Evolutionary conservation across 2,797 vertebrate genomes (phyloP).

Genomic region (Crenichthys baileyi): DNA sequence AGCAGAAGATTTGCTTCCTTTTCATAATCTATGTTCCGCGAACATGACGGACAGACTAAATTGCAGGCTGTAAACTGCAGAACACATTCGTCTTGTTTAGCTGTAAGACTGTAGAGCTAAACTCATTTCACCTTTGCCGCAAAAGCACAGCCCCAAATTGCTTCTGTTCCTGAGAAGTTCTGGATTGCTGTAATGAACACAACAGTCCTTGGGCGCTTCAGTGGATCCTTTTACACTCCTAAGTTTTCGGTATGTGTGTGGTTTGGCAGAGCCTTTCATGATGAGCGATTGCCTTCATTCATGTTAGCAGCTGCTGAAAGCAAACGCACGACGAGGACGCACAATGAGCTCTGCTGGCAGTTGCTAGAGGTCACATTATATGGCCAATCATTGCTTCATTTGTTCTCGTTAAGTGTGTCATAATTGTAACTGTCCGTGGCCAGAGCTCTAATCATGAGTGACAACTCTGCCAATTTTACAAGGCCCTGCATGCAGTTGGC

Average conservation of each 20-base stretch:
- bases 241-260: background rate
- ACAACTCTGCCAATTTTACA: slow-evolving; percentile 36
- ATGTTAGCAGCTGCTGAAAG: slow-evolving; percentile 42
- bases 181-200: slow-evolving; percentile 19
- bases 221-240: slow-evolving; percentile 1
- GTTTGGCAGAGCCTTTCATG: slow-evolving; percentile 8
- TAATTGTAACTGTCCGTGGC: slow-evolving; percentile 37
- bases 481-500: slow-evolving; percentile 15
- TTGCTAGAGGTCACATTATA: slow-evolving; percentile 46
- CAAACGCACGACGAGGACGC: slow-evolving; percentile 11
- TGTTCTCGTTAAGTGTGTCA: slow-evolving; percentile 49
- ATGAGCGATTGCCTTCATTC: slow-evolving; percentile 39
- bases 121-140: slow-evolving; percentile 40
- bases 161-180: slow-evolving; percentile 11
- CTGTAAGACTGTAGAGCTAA: slow-evolving; percentile 30
- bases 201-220: slow-evolving; percentile 6
- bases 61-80: slow-evolving; percentile 15
- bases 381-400: slow-evolving; percentile 57
- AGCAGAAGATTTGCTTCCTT: slow-evolving; percentile 19
- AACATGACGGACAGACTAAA: slow-evolving; percentile 6
- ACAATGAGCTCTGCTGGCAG: background rate
- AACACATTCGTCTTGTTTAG: slow-evolving; percentile 55
- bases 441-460: slow-evolving; percentile 48
- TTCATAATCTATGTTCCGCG: slow-evolving; percentile 18
- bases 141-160: background rate